phyloP scores from a whole-genome alignment of 2,113 vertebrate genomes.

The Anguilla japonica region DNA sequence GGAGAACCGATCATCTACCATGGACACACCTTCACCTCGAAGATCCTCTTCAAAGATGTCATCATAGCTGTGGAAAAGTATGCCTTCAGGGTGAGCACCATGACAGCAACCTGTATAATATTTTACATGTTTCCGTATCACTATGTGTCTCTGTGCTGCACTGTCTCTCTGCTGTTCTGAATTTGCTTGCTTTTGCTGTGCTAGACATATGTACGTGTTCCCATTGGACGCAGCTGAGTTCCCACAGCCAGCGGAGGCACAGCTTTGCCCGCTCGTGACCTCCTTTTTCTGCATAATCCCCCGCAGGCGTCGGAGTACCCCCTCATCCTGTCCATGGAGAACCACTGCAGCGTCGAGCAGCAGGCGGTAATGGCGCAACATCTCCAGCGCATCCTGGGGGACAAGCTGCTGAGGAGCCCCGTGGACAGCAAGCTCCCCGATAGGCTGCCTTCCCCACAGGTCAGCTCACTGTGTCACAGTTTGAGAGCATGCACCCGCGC shows the following conservation, averaged over 20 bases:
- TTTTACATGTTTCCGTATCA: too few species aligned
- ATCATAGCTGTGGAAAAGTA: slow-evolving; percentile 82
- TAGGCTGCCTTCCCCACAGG: slow-evolving; percentile 85
- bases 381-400: slow-evolving; percentile 83
- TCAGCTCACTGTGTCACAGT: slow-evolving; percentile 48
- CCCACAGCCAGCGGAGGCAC: slow-evolving; percentile 26
- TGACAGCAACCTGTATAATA: background rate
- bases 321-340: slow-evolving; percentile 89
- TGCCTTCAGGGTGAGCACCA: slow-evolving; percentile 82
- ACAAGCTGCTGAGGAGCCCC: slow-evolving; percentile 76
- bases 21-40: slow-evolving; percentile 90
- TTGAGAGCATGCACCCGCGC: background rate
- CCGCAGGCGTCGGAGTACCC: slow-evolving; percentile 83
- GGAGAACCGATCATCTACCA: slow-evolving; percentile 94
- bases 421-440: slow-evolving; percentile 63
- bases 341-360: slow-evolving; percentile 89
- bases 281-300: slow-evolving; percentile 39
- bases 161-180: background rate
- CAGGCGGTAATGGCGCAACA: slow-evolving; percentile 81
- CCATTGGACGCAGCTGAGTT: too few species aligned
- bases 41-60: slow-evolving; percentile 90
- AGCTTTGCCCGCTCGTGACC: slow-evolving; percentile 38
- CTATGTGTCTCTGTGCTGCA: too few species aligned
- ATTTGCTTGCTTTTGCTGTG: too few species aligned
- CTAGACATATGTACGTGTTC: too few species aligned